Evolutionary conservation across 2,797 vertebrate species (phyloP).

Genomic region (Stomatorhinus walkeri): DNA sequence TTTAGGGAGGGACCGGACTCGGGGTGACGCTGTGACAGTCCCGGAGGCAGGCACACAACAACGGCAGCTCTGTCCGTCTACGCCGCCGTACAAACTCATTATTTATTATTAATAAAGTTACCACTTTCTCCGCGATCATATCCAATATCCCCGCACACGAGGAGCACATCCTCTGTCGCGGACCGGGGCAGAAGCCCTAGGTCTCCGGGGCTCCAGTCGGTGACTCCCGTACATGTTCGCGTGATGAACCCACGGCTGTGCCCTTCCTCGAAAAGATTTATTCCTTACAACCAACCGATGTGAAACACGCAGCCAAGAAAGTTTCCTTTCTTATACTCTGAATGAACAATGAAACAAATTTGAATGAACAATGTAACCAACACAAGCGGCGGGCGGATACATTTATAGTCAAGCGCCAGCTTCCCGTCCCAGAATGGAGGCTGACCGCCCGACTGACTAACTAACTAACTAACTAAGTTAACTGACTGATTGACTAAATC

Average conservation of each 20-base stretch:
- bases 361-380: not conserved
- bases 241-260: not conserved
- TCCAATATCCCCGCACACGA: not conserved
- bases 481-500: not conserved
- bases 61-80: not conserved
- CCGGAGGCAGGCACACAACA: not conserved
- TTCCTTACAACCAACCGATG: not conserved
- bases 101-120: not conserved
- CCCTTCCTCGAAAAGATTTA: not conserved
- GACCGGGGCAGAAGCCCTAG: not conserved
- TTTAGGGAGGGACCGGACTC: not conserved
- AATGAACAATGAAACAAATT: not conserved
- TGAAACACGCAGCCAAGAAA: not conserved
- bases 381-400: not conserved
- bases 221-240: not conserved
- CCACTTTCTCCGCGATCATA: not conserved
- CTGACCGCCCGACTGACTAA: not conserved
- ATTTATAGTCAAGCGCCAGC: not conserved
- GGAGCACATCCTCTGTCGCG: not conserved
- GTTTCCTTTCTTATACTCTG: not conserved
- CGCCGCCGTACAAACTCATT: not conserved
- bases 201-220: not conserved
- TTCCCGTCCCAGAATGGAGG: not conserved
- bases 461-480: not conserved
- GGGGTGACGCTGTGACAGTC: not conserved